A percentile compares a stretch with the other conserved stretches of the same genome.
These are phyloP conservation scores for Hermetia illucens DNA, from an alignment of 1,140 invertebrate species.

Conservation along the genomic window DNA sequence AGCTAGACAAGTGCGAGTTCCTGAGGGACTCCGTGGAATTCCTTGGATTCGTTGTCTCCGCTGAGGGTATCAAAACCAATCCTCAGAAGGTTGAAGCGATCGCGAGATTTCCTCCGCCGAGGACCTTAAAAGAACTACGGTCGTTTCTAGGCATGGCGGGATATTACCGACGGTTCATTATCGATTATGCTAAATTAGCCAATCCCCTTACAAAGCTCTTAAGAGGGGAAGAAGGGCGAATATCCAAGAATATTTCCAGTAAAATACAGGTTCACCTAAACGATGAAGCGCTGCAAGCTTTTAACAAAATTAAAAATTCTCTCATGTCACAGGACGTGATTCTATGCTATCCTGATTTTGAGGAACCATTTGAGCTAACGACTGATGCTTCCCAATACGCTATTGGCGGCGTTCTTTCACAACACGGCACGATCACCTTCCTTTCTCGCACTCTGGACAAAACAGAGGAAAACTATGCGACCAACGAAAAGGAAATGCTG, in stretches of 20 bases:
- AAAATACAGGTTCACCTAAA: constrained; percentile 6
- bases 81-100: constrained; percentile 13
- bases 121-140: constrained; percentile 5
- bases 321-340: constrained; percentile 28
- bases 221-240: constrained; percentile 7
- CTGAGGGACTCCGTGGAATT: constrained; percentile 13
- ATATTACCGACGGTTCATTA: constrained; percentile 10
- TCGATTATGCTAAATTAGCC: constrained; percentile 6
- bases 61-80: constrained; percentile 8
- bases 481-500: too few species aligned
- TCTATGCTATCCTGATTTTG: constrained; percentile 19
- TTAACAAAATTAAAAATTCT: constrained; percentile 27
- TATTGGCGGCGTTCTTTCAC: constrained; percentile 21
- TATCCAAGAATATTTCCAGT: constrained; percentile 4
- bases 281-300: constrained; percentile 13
- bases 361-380: constrained; percentile 20
- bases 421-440: constrained; percentile 11
- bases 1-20: constrained; percentile 32
- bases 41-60: constrained; percentile 7
- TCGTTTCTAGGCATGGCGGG: constrained; percentile 8
- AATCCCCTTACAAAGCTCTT: constrained; percentile 6
- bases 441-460: too few species aligned
- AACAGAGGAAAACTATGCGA: too few species aligned
- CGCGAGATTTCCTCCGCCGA: constrained; percentile 6
- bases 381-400: constrained; percentile 17